A percentile compares a stretch with the other conserved stretches of the same genome.
These are phyloP conservation scores for Rynchops niger DNA, from an alignment of 2,113 vertebrate genomes.

Conservation along the genomic window DNA sequence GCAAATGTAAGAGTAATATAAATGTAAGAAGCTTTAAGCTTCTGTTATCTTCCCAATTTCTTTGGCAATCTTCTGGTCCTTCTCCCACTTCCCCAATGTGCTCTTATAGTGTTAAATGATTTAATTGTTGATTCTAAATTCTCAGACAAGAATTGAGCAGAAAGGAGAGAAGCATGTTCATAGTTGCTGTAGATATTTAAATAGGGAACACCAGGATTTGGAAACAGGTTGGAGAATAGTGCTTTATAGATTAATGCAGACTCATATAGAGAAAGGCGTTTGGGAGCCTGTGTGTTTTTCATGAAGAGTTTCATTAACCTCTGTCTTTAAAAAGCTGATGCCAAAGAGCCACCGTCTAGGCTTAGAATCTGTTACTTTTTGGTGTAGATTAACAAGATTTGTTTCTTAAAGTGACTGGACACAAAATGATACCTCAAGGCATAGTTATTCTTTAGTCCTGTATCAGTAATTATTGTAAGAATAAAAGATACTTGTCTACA, in stretches of 20 bases:
- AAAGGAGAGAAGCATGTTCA: fast-evolving
- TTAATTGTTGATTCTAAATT: background rate
- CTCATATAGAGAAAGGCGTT: background rate
- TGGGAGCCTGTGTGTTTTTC: background rate
- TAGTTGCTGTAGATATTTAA: background rate
- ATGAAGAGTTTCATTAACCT: background rate
- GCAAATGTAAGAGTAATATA: background rate
- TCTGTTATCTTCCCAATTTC: background rate
- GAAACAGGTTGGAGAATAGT: background rate
- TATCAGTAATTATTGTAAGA: background rate
- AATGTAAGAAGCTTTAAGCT: background rate
- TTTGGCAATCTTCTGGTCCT: background rate
- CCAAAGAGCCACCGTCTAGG: background rate
- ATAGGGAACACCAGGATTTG: background rate
- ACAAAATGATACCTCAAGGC: background rate
- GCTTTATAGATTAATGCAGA: background rate
- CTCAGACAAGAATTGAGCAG: background rate
- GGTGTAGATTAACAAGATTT: background rate
- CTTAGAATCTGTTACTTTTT: background rate
- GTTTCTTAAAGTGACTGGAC: background rate
- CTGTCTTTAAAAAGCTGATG: background rate
- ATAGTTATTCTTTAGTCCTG: background rate
- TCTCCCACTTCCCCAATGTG: background rate
- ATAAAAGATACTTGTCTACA: background rate
- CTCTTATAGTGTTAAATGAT: background rate